phyloP scores from a whole-genome alignment of 1,140 invertebrate genomes.

The Argopecten irradians region DNA sequence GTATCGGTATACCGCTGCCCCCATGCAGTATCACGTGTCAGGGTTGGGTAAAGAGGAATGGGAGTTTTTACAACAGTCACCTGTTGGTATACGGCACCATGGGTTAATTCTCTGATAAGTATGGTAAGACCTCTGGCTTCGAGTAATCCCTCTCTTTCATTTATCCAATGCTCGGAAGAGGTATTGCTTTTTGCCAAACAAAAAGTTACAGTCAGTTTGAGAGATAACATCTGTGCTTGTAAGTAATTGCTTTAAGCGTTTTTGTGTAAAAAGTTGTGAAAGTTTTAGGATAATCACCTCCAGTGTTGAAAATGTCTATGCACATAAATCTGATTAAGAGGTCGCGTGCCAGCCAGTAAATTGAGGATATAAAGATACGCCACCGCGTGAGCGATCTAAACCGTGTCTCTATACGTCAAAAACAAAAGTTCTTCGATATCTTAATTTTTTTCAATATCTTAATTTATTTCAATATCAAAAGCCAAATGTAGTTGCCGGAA shows the following conservation, averaged over 20 bases:
- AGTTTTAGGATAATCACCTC: background rate
- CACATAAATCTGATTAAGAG: conserved; percentile 2
- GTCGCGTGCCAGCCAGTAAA: background rate
- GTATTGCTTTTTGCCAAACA: background rate
- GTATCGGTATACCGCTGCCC: background rate
- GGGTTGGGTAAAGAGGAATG: background rate
- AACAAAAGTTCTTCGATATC: background rate
- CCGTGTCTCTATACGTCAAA: background rate
- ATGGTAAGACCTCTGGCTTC: background rate
- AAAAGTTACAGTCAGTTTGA: background rate
- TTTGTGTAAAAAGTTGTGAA: conserved; percentile 3
- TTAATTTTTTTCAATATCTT: background rate
- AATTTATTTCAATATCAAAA: too few species aligned
- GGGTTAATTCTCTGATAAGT: background rate
- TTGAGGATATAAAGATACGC: background rate
- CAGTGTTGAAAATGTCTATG: background rate
- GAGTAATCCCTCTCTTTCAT: background rate
- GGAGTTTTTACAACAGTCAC: background rate
- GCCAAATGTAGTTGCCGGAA: background rate
- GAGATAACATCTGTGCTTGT: conserved; percentile 16
- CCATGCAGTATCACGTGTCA: background rate
- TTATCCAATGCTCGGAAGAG: background rate
- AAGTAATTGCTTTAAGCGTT: conserved; percentile 3
- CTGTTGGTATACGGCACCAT: background rate
- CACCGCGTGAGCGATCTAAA: background rate